phyloP scores from a whole-genome alignment of 2,113 vertebrate species.

The Marmota flaviventris region DNA sequence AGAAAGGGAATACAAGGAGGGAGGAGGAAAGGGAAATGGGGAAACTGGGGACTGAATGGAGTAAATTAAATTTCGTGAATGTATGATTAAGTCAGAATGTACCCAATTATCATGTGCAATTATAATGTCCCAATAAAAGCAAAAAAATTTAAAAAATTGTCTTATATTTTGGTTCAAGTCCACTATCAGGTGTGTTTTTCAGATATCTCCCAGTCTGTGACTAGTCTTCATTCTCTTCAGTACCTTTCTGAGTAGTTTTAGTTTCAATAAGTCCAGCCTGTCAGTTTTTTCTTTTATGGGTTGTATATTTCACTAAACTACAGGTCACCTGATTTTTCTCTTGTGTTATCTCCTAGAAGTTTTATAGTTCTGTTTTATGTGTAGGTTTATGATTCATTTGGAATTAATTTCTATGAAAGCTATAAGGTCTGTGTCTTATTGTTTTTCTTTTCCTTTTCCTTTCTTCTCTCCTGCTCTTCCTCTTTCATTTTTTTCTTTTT shows the following conservation, averaged over 20 bases:
- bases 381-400: background rate
- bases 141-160: too few relatives aligned
- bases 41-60: too few relatives aligned
- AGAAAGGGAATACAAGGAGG: too few relatives aligned
- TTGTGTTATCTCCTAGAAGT: background rate
- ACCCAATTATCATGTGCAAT: too few relatives aligned
- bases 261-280: background rate
- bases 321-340: background rate
- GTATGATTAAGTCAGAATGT: too few relatives aligned
- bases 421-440: background rate
- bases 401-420: background rate
- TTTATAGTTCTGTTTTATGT: background rate
- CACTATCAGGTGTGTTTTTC: background rate
- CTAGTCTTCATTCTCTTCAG: slow-evolving; percentile 2
- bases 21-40: too few relatives aligned
- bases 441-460: background rate
- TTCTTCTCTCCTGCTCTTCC: too few relatives aligned
- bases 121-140: too few relatives aligned
- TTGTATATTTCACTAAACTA: background rate
- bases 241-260: slow-evolving; percentile 1
- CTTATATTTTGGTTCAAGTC: background rate
- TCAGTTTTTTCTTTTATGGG: background rate
- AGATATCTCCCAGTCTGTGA: background rate
- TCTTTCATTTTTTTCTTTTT: too few relatives aligned
- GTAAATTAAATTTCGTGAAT: too few relatives aligned